Conservation (phyloP, 2,888 invertebrate genomes). For the Drosophila macrospina region DNA sequence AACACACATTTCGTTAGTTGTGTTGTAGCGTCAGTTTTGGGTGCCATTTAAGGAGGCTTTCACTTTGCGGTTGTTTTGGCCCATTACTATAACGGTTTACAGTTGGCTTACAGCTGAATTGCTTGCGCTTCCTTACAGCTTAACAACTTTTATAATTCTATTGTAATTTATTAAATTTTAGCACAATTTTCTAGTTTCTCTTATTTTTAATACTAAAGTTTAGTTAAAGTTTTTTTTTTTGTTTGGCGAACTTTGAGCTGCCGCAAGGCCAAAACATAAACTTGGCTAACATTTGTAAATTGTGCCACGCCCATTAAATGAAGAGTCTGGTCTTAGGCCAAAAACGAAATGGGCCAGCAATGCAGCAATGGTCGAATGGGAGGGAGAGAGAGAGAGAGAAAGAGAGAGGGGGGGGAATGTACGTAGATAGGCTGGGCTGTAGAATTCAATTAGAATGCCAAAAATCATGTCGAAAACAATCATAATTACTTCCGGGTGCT, state of each 20-base stretch:
- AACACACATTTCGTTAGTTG: conserved; percentile 25
- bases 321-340: background rate
- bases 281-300: conserved; percentile 27
- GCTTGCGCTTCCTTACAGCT: conserved; percentile 4
- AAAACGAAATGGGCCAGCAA: background rate
- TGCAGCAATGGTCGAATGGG: background rate
- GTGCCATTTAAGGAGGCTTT: conserved; percentile 24
- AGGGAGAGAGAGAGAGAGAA: background rate
- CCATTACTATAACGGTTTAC: conserved; percentile 40
- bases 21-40: conserved; percentile 1
- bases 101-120: conserved; percentile 26
- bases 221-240: background rate
- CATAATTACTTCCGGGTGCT: conserved; percentile 72
- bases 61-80: conserved; percentile 45
- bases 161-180: background rate
- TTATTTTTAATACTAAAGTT: too few species aligned
- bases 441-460: conserved; percentile 75
- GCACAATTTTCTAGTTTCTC: background rate
- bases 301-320: conserved; percentile 12
- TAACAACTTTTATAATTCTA: background rate
- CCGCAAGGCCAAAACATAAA: conserved; percentile 7
- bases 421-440: conserved; percentile 6
- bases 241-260: background rate
- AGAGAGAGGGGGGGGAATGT: too few species aligned
- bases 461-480: conserved; percentile 74